These are phyloP conservation scores for Gallinago paraguaiae DNA, from an alignment of 2,113 vertebrate species.

Conservation along the genomic window DNA sequence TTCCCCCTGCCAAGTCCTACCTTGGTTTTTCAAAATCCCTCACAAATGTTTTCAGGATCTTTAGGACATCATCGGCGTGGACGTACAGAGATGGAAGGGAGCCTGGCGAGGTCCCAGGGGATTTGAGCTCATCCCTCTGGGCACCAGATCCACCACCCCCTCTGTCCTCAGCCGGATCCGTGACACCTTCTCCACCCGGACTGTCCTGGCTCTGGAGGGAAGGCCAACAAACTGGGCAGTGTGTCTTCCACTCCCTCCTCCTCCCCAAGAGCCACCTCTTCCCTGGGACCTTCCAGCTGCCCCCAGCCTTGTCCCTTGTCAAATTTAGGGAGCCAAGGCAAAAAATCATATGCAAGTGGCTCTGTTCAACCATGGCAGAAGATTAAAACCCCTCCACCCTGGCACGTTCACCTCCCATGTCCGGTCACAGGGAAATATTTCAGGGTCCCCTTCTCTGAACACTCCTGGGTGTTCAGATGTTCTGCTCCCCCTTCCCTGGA, in stretches of 20 bases:
- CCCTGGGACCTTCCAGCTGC: not conserved
- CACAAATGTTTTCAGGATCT: not conserved
- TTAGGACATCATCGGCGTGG: not conserved
- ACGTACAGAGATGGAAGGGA: not conserved
- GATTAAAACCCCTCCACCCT: not conserved
- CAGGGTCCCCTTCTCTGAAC: not conserved
- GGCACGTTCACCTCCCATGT: not conserved
- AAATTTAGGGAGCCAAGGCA: not conserved
- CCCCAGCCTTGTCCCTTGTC: not conserved
- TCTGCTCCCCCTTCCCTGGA: not conserved
- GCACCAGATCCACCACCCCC: fast-evolving
- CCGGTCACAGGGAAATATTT: not conserved
- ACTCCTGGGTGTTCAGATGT: not conserved
- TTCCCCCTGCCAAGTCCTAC: not conserved
- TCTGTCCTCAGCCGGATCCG: fast-evolving
- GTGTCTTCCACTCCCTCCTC: not conserved
- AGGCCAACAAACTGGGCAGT: not conserved
- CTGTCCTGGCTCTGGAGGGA: not conserved
- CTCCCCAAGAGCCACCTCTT: not conserved
- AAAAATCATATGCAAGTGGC: not conserved
- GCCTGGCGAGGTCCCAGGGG: fast-evolving
- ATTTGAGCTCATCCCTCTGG: not conserved
- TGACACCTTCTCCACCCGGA: not conserved
- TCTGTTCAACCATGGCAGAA: not conserved
- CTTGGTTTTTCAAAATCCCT: not conserved